Conservation (phyloP, 2,797 vertebrate genomes). For the Sebastes glaucus region DNA sequence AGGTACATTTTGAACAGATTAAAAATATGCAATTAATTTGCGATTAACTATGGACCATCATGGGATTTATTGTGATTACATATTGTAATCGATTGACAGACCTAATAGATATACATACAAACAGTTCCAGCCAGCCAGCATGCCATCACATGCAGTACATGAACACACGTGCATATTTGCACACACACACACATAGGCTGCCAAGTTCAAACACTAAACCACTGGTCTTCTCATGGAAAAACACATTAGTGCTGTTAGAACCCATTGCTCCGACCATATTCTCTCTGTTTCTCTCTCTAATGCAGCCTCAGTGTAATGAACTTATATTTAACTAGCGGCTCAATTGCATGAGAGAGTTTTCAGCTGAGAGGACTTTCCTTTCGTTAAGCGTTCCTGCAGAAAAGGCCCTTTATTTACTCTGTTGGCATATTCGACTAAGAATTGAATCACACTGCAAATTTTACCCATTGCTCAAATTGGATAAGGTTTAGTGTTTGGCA, state of each 20-base stretch:
- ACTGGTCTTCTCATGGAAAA: conserved; percentile 47
- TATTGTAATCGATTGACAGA: too few relatives aligned
- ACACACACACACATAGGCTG: neutral
- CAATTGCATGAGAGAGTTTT: conserved; percentile 8
- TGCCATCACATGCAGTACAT: neutral
- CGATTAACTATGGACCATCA: too few relatives aligned
- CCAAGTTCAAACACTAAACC: conserved; percentile 28
- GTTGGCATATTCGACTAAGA: conserved; percentile 35
- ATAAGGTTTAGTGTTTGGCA: conserved; percentile 43
- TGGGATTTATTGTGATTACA: too few relatives aligned
- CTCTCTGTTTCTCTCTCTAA: conserved; percentile 2
- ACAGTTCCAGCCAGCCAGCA: neutral
- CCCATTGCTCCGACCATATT: conserved; percentile 26
- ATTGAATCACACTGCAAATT: conserved; percentile 33
- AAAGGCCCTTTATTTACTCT: conserved; percentile 45
- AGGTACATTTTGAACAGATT: too few relatives aligned
- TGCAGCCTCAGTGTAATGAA: conserved; percentile 33
- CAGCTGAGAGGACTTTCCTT: conserved; percentile 13
- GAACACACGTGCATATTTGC: neutral
- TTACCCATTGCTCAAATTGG: conserved; percentile 50
- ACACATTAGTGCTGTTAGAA: conserved; percentile 37
- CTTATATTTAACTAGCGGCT: conserved; percentile 35
- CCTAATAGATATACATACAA: neutral
- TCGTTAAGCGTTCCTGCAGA: conserved; percentile 35
- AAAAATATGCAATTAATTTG: too few relatives aligned